These are phyloP conservation scores for Agonopterix heracliana DNA, from an alignment of 2,888 invertebrate species.

Conservation along the genomic window DNA sequence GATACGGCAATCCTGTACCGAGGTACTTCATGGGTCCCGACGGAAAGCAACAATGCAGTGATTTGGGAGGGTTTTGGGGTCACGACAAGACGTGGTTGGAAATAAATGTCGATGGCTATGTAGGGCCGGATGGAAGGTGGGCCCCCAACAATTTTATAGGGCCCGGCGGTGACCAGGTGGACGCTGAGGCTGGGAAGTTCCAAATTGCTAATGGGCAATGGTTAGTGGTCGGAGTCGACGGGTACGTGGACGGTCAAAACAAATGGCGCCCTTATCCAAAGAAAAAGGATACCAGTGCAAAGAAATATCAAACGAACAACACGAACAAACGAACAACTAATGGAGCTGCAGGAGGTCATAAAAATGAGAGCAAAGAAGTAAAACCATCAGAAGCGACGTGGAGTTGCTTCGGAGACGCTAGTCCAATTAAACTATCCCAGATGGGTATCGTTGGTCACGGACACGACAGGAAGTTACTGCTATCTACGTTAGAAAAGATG, in stretches of 20 bases:
- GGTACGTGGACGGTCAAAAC: constrained; percentile 46
- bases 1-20: constrained; percentile 54
- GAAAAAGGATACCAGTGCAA: constrained; percentile 5
- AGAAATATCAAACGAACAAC: background rate
- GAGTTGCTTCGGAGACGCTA: constrained; percentile 60
- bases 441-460: constrained; percentile 65
- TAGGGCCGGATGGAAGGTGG: constrained; percentile 59
- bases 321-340: background rate
- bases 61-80: constrained; percentile 65
- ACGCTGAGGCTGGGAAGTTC: constrained; percentile 53
- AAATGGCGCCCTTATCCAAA: constrained; percentile 49
- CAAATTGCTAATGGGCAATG: constrained; percentile 43
- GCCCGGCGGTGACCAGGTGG: constrained; percentile 52
- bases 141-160: constrained; percentile 53
- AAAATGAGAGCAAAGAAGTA: constrained; percentile 10
- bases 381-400: constrained; percentile 37
- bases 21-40: constrained; percentile 61
- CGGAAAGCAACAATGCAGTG: constrained; percentile 63
- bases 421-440: constrained; percentile 44
- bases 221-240: constrained; percentile 58
- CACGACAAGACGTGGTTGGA: constrained; percentile 56
- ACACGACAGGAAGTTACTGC: constrained; percentile 48
- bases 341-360: constrained; percentile 2
- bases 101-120: constrained; percentile 58
- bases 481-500: constrained; percentile 40